A percentile compares a stretch with the other conserved stretches of the same genome.
Conservation (phyloP, 2,797 vertebrate genomes). For the Sylvilagus floridanus region DNA sequence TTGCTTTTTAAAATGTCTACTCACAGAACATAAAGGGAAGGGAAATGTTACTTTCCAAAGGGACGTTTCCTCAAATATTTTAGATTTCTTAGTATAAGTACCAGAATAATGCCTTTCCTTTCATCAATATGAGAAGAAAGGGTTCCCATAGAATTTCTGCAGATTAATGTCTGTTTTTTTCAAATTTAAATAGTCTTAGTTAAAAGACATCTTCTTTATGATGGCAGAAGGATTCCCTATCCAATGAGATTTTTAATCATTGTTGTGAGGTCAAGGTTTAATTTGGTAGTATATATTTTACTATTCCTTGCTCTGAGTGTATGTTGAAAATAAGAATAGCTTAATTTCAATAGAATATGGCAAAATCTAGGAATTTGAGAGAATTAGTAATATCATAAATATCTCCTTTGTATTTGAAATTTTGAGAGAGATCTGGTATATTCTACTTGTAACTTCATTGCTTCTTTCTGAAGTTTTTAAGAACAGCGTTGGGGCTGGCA, state of each 20-base stretch:
- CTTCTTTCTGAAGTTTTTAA: constrained; percentile 31
- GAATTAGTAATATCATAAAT: neutral
- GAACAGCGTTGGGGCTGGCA: neutral
- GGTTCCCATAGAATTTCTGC: neutral
- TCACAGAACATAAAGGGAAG: constrained; percentile 25
- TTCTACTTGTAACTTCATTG: neutral
- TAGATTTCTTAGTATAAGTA: constrained; percentile 17
- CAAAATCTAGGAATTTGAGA: neutral
- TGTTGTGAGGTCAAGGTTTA: constrained; percentile 8
- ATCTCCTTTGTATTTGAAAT: constrained; percentile 6
- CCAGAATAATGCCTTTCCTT: neutral
- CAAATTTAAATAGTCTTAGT: neutral
- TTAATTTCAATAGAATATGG: constrained; percentile 9
- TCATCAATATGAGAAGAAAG: neutral
- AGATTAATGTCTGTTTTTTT: neutral
- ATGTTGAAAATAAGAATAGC: neutral
- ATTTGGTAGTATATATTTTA: constrained; percentile 8
- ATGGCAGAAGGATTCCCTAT: neutral
- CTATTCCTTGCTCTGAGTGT: neutral
- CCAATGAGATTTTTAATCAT: neutral
- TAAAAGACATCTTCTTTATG: constrained; percentile 15
- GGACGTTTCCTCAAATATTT: neutral
- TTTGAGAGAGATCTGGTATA: neutral
- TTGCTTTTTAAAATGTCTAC: constrained; percentile 60
- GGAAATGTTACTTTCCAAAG: constrained; percentile 43